Evolutionary conservation across 2,888 invertebrate genomes (phyloP).

Genomic region (Rhopalosiphum nymphaeae): DNA sequence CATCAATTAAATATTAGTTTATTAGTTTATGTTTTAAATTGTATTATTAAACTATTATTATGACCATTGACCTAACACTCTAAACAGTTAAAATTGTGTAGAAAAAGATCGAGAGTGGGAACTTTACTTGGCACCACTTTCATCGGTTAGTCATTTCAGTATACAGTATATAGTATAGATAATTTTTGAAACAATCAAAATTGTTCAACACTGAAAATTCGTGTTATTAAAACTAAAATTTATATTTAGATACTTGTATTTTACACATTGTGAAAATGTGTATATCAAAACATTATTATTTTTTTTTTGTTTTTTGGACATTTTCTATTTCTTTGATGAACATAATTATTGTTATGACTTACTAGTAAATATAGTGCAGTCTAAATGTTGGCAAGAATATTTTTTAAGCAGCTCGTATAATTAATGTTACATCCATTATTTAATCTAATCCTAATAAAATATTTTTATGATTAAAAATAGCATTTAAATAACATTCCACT

Average conservation of each 20-base stretch:
- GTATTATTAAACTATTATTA: neutral
- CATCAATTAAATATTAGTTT: neutral
- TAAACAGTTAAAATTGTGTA: too few relatives aligned
- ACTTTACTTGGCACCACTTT: too few relatives aligned
- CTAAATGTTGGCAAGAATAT: neutral
- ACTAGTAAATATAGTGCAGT: neutral
- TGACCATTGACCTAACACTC: neutral
- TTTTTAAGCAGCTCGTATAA: neutral
- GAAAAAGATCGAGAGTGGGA: too few relatives aligned
- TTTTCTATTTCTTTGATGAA: neutral
- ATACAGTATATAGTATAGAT: neutral
- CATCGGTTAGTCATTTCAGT: too few relatives aligned
- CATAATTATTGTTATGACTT: neutral
- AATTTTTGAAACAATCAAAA: neutral
- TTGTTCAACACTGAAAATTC: neutral
- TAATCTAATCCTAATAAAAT: slow-evolving; percentile 17
- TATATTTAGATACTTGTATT: neutral
- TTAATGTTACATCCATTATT: neutral
- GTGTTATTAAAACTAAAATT: neutral
- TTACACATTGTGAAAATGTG: neutral
- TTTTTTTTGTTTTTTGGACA: neutral
- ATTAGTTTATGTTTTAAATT: neutral
- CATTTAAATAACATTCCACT: neutral
- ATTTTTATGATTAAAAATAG: neutral
- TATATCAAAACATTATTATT: neutral